These are phyloP conservation scores for Baronia brevicornis DNA, from an alignment of 2,888 invertebrate species.

Conservation along the genomic window DNA sequence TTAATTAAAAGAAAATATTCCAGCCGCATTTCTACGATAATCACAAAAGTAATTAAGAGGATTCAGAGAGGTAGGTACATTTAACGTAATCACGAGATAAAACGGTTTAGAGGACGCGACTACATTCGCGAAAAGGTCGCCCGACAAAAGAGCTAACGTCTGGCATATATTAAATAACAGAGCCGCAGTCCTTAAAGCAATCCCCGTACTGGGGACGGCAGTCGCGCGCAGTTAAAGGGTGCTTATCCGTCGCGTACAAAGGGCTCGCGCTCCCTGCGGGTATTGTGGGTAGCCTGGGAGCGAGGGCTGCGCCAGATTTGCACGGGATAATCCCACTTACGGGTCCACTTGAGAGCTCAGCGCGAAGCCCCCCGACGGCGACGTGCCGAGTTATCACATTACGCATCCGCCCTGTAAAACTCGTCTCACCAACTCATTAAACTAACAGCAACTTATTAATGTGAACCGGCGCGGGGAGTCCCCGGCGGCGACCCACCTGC, in stretches of 20 bases:
- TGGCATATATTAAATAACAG: conserved; percentile 19
- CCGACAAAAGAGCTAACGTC: conserved; percentile 1
- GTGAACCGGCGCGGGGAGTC: conserved; percentile 13
- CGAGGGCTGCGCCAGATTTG: conserved; percentile 12
- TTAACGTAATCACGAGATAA: too few species aligned
- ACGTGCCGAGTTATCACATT: conserved; percentile 27
- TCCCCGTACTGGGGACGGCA: conserved; percentile 18
- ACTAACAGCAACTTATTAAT: conserved; percentile 20
- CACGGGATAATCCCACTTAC: conserved; percentile 16
- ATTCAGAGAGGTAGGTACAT: too few species aligned
- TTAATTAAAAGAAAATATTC: too few species aligned
- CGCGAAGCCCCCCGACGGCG: conserved; percentile 14
- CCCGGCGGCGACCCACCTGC: conserved; percentile 34
- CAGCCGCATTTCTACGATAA: too few species aligned
- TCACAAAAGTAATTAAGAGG: too few species aligned
- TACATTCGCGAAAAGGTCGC: too few species aligned
- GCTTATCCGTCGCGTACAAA: conserved; percentile 16
- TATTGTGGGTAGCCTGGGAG: conserved; percentile 11
- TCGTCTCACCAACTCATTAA: conserved; percentile 24
- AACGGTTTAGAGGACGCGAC: too few species aligned
- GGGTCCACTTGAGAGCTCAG: conserved; percentile 17
- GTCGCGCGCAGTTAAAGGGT: conserved; percentile 14
- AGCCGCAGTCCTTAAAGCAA: conserved; percentile 17
- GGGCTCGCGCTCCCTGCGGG: conserved; percentile 10
- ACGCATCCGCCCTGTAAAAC: conserved; percentile 25